Evolutionary conservation across 2,888 invertebrate species (phyloP), one percentile per base, ranked within the genome.

Genomic region (Helobdella robusta): DNA sequence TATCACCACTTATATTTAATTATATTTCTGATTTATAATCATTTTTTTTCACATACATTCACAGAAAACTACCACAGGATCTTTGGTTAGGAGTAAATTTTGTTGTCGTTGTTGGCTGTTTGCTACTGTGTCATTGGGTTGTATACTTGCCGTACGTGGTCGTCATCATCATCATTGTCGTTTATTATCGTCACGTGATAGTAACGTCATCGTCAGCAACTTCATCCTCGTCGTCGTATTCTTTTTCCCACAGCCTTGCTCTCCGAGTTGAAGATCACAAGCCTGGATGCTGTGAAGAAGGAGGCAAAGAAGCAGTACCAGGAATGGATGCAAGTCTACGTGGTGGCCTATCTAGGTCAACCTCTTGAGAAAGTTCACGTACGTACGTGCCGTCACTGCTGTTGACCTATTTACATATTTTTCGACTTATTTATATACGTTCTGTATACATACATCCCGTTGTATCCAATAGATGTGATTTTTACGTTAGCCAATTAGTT

Each of bases 21-120:
- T n/a, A n/a, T n/a, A n/a, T n/a, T n/a, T n/a, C n/a, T n/a, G n/a
- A n/a, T n/a, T n/a, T n/a, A n/a, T n/a, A n/a, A n/a, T n/a, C n/a
- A 50, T 11, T 50, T 56, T 32, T 28, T 8, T 20, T 5, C 32
- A 6, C 32, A n/a, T 56, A 48, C 70, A 64, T 70, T 83, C 83
- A 64, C 78, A 86, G 89, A 97, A 83, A 98, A 97, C 81, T 95
- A 89, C 81, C 95, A 97, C 83, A 88, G 89, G 74, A 85, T 98
- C 78, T 87, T 89, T 79, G 77, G 82, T 82, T 73, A 76, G 80
- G 76, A 73, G 28, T 54, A 28, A 23, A n/a, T n/a, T n/a, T n/a
- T n/a, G 54, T 20, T 32, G 32, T 32, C 54, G 32, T 32, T 11
- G n/a, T 54, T 4, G 30, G n/a, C 11, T 8, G 54, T 25, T n/a